Evolutionary conservation across 1,140 invertebrate species (phyloP).

Genomic region (Cydia strobilella): DNA sequence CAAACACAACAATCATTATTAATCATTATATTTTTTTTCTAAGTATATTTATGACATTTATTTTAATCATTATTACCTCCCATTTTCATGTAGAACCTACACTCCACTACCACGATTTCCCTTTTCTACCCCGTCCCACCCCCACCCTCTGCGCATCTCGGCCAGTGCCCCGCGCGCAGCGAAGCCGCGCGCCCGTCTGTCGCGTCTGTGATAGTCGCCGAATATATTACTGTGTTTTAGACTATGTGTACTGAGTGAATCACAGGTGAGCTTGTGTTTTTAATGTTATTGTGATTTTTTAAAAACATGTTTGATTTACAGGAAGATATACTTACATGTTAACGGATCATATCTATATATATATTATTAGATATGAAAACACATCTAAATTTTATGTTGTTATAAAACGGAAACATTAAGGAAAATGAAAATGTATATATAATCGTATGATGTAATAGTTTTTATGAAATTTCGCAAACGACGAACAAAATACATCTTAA

Average conservation of each 20-base stretch:
- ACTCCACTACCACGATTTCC: background rate
- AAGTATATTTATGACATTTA: too few relatives aligned
- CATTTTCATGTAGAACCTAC: background rate
- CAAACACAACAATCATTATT: background rate
- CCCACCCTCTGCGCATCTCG: constrained; percentile 48
- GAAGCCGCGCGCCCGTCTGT: constrained; percentile 42
- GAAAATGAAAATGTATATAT: background rate
- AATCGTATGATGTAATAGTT: background rate
- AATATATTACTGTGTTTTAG: background rate
- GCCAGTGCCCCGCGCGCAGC: constrained; percentile 72
- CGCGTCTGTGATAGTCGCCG: background rate
- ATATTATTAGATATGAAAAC: too few relatives aligned
- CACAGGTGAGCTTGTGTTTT: background rate
- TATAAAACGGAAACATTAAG: background rate
- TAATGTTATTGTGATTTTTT: background rate
- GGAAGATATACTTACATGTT: too few relatives aligned
- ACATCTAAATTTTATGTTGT: too few relatives aligned
- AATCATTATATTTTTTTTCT: too few relatives aligned
- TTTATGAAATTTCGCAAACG: background rate
- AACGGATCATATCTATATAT: too few relatives aligned
- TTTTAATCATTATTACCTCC: background rate
- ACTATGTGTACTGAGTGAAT: background rate
- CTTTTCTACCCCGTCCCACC: background rate
- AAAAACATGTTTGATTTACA: too few relatives aligned
- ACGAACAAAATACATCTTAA: too few relatives aligned